Evolutionary conservation across 2,888 invertebrate species (phyloP).

Genomic region (Chymomyza fuscimana): DNA sequence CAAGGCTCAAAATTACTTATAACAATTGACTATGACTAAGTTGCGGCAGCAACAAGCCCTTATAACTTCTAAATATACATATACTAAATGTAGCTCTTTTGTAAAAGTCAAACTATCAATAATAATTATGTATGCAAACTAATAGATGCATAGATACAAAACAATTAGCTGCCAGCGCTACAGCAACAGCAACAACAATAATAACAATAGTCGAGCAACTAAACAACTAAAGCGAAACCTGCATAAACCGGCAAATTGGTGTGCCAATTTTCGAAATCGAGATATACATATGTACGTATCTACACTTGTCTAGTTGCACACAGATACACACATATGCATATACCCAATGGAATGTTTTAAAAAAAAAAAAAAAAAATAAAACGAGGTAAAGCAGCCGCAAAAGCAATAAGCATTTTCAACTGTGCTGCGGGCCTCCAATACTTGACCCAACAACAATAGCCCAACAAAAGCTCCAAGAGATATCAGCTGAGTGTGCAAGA

Average conservation of each 20-base stretch:
- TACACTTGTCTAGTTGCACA: not conserved
- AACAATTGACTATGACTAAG: not conserved
- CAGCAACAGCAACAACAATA: slow-evolving; percentile 15
- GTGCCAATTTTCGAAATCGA: slow-evolving; percentile 42
- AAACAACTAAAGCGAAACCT: slow-evolving; percentile 39
- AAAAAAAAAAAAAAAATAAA: slow-evolving; percentile 20
- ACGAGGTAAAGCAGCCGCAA: slow-evolving; percentile 6
- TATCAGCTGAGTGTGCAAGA: slow-evolving; percentile 14
- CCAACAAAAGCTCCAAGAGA: slow-evolving; percentile 20
- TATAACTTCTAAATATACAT: not conserved
- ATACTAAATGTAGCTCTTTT: not conserved
- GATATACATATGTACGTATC: slow-evolving; percentile 7
- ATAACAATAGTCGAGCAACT: slow-evolving; percentile 25
- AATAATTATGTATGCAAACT: slow-evolving; percentile 46
- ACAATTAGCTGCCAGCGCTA: slow-evolving; percentile 51
- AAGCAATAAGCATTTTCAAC: slow-evolving; percentile 18
- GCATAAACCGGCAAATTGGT: slow-evolving; percentile 10
- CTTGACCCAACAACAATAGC: slow-evolving; percentile 27
- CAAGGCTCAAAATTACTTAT: no score
- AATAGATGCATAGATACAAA: slow-evolving; percentile 38
- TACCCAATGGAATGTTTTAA: slow-evolving; percentile 4
- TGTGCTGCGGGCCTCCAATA: slow-evolving; percentile 21
- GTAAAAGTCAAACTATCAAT: slow-evolving; percentile 40
- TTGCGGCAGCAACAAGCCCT: not conserved
- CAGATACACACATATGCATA: slow-evolving; percentile 1